A percentile compares a stretch with the other conserved stretches of the same genome.
phyloP scores from a whole-genome alignment of 2,797 vertebrate species.

The Moxostoma hubbsi region DNA sequence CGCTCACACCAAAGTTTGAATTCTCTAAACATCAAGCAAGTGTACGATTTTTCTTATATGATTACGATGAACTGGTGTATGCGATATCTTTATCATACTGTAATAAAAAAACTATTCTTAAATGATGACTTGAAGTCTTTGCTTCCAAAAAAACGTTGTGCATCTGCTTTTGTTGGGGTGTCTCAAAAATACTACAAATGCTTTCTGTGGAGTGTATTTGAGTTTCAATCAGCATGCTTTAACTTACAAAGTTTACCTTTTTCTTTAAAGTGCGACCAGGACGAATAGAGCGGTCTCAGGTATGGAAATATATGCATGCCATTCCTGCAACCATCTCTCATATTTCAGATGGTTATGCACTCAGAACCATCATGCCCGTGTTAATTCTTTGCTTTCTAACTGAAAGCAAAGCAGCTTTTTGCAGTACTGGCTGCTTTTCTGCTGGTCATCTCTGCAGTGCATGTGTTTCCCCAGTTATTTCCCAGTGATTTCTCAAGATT shows the following conservation, averaged over 20 bases:
- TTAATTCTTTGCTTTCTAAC: constrained; percentile 79
- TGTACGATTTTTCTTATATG: constrained; percentile 41
- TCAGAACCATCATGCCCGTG: constrained; percentile 71
- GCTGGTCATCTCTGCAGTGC: constrained; percentile 51
- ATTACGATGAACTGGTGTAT: constrained; percentile 39
- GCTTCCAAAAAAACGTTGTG: background rate
- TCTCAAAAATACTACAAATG: too few species aligned
- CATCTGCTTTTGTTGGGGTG: background rate
- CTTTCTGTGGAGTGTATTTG: too few species aligned
- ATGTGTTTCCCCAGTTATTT: constrained; percentile 59
- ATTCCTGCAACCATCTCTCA: constrained; percentile 86
- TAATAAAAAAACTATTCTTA: constrained; percentile 53
- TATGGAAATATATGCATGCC: constrained; percentile 93
- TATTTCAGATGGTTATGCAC: constrained; percentile 80
- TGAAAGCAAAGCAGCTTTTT: constrained; percentile 71
- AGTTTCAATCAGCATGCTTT: background rate
- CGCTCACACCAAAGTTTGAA: constrained; percentile 52
- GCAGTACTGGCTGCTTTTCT: constrained; percentile 52
- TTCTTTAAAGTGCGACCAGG: constrained; percentile 96
- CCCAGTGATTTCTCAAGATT: constrained; percentile 14
- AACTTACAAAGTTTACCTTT: constrained; percentile 59
- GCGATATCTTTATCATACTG: constrained; percentile 26
- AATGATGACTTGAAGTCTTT: constrained; percentile 43
- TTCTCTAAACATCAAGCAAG: constrained; percentile 27
- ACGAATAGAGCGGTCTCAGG: constrained; percentile 95